A percentile compares a stretch with the other conserved stretches of the same genome.
Conservation (phyloP, 2,888 invertebrate species). For the Strigamia transsilvanica region DNA sequence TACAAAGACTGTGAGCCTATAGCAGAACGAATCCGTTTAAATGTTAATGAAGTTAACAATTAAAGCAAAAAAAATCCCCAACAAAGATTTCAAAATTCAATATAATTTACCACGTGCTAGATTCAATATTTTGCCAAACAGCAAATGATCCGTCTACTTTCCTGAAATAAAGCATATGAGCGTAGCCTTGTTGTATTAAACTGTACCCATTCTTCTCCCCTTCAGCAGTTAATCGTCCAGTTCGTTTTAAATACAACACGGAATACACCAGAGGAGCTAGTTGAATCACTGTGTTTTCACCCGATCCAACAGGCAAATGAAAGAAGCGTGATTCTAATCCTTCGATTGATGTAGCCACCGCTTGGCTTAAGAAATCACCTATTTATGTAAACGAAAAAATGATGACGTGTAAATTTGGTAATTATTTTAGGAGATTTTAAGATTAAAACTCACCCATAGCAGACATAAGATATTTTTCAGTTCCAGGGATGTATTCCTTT, state of each 20-base stretch:
- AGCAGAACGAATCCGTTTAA: not conserved
- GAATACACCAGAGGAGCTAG: slow-evolving; percentile 41
- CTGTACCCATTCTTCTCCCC: slow-evolving; percentile 39
- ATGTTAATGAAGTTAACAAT: not conserved
- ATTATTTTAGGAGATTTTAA: too few species aligned
- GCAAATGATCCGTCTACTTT: slow-evolving; percentile 47
- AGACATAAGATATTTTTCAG: slow-evolving; percentile 42
- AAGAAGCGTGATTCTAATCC: slow-evolving; percentile 18
- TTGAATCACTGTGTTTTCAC: slow-evolving; percentile 29
- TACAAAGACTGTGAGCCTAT: slow-evolving; percentile 38
- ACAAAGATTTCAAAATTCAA: not conserved
- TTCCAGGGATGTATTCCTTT: slow-evolving; percentile 44
- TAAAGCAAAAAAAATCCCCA: too few species aligned
- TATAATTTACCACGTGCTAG: slow-evolving; percentile 41
- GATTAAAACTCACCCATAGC: slow-evolving; percentile 13
- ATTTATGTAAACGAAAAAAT: not conserved
- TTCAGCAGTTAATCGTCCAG: slow-evolving; percentile 14
- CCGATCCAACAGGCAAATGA: not conserved
- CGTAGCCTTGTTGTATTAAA: slow-evolving; percentile 41
- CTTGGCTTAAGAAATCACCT: slow-evolving; percentile 43
- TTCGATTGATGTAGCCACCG: not conserved
- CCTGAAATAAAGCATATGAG: not conserved
- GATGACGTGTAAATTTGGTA: not conserved
- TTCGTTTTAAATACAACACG: slow-evolving; percentile 32
- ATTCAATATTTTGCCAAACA: not conserved